Evolutionary conservation across 2,797 vertebrate species (phyloP), one percentile per base, ranked within the genome.

Genomic region (Argyrosomus regius): DNA sequence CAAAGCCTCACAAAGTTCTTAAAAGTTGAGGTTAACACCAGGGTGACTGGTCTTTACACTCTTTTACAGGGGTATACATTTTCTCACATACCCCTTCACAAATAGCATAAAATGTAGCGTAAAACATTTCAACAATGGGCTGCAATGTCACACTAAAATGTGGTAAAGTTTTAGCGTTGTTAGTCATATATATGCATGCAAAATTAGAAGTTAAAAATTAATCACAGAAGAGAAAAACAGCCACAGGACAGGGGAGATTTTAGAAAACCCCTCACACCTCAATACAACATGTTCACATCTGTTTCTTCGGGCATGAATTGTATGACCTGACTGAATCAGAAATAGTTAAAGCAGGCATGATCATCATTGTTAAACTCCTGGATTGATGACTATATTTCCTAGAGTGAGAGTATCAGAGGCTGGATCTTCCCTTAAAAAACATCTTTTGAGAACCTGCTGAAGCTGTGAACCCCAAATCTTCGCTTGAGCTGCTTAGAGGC

Each of bases 401-500:
- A 1, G 22, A 11, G 2, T 28, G 65, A 71, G 45, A 31, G 45
- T 4, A 50, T 31, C 22, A 5, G 26, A 70, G 26, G 28, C n/a
- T 48, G n/a, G 12, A 53, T 60, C 41, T 24, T 24, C 5, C 6
- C 3, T 20, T 6, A 3, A 9, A 49, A 71, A 48, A 28, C 31
- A 4, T 65, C 1, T 58, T 31, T 24, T 41, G 53, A 53, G 54
- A 10, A 54, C 8, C 28, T 3, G 20, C 31, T 13, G 13, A 61
- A 11, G 9, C 13, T 3, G n/a, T 7, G 24, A 61, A 49, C 17
- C 39, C 39, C 22, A 24, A 65, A 39, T 6, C 10, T 64, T 3
- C 24, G 7, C 45, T 18, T 58, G 57, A 81, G 67, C 58, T 43
- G 67, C 72, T 45, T 1, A 0, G 53, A 65, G 78, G 70, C 71